Conservation (phyloP, 2,113 vertebrate genomes). For the Dasyurus viverrinus region DNA sequence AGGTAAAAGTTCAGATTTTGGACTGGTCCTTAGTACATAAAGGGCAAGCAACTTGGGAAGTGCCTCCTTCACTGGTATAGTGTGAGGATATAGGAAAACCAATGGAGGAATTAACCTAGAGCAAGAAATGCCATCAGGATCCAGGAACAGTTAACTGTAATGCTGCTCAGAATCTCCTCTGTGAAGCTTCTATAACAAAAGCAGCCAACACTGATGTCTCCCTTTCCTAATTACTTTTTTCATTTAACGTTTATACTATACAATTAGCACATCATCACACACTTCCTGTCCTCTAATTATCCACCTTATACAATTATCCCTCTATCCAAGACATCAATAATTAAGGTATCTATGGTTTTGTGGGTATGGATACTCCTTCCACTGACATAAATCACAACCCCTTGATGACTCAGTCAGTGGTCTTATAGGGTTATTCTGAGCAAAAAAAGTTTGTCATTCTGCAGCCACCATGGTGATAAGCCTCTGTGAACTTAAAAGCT, state of each 20-base stretch:
- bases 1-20: neutral
- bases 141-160: neutral
- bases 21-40: neutral
- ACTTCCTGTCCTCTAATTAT: neutral
- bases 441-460: neutral
- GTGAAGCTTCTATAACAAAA: neutral
- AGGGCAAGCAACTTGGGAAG: neutral
- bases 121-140: neutral
- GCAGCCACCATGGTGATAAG: neutral
- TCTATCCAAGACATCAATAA: neutral
- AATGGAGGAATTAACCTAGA: neutral
- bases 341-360: neutral
- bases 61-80: neutral
- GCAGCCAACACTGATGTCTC: neutral
- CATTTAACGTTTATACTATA: neutral
- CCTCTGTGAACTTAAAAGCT: neutral
- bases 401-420: neutral
- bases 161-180: neutral
- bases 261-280: neutral
- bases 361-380: neutral
- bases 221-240: neutral
- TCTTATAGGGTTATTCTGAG: neutral
- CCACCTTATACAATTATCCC: neutral
- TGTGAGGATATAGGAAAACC: neutral
- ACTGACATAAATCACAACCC: neutral